Evolutionary conservation across 2,888 invertebrate genomes (phyloP), one percentile per base, ranked within the genome.

Genomic region (Drosophila algonquin): DNA sequence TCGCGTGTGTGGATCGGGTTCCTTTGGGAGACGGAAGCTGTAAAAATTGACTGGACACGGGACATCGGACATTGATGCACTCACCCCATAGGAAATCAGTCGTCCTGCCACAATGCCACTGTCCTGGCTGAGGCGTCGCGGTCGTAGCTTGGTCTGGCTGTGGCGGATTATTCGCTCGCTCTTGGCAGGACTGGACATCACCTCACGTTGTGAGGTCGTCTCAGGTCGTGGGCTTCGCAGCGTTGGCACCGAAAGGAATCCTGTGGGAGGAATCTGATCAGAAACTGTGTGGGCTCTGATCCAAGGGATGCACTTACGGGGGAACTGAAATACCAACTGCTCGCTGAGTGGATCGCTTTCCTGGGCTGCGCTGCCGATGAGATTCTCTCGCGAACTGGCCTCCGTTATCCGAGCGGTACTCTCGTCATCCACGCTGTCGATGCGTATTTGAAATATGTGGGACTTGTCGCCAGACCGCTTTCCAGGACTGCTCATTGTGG

Each of bases 111-210:
- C 91, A 47, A 92, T 91, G 21, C 91, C 92, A 46, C 92, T 92
- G 65, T 92, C 92, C 65, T 92, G 92, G 68, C 92, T 92, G 44
- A 91, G 86, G 72, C 92, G 78, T 68, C 92, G 74, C 10, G 84
- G 71, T n/a, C 88, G 82, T 32, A 84, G 46, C 63, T 89, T 89
- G 4, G 61, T 62, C 68, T 60, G 78, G 40, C 59, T 76, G 10
- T 74, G 80, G 35, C 89, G 80, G 24, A 75, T 62, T 55, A 82
- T 78, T 27, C 89, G 87, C 51, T 89, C 90, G 61, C 91, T 89
- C 73, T 91, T 91, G 1, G 90, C 91, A n/a, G 92, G 92, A 78
- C 91, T 92, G n/a, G 92, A 91, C 53, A 89, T 88, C 51, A 91
- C 87, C 61, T 91, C 82, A n/a, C 92, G 87, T 6, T 84, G 85